Percentiles rank a stretch among this genome's conserved stretches.
Conservation (phyloP, 2,113 vertebrate genomes). For the Columba livia region DNA sequence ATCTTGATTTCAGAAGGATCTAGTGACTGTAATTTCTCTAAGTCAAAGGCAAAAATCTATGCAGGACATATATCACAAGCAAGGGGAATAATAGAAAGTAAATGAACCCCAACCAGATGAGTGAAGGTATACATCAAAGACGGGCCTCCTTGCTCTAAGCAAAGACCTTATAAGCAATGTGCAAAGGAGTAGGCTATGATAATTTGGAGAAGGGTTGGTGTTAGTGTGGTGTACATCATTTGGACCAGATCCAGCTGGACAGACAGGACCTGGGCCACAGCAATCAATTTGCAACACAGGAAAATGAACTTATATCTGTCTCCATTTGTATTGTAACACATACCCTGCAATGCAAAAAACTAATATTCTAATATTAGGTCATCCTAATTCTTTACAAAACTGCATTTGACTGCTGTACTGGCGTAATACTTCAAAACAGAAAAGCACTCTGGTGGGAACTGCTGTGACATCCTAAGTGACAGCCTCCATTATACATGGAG, state of each 20-base stretch:
- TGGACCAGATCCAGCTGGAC: not conserved
- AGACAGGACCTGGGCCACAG: not conserved
- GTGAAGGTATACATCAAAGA: not conserved
- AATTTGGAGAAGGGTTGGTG: not conserved
- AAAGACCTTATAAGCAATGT: not conserved
- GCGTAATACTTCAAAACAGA: not conserved
- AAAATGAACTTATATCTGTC: not conserved
- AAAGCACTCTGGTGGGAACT: not conserved
- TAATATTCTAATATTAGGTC: not conserved
- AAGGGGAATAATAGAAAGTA: not conserved
- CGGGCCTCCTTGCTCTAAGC: not conserved
- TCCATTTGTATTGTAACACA: not conserved
- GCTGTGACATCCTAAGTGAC: not conserved
- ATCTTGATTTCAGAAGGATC: not conserved
- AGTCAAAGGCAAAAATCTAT: not conserved
- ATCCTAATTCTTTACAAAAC: not conserved
- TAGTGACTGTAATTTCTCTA: not conserved
- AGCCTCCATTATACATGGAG: not conserved
- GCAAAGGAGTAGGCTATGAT: not conserved
- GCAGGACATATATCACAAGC: accelerated
- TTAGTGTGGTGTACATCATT: not conserved
- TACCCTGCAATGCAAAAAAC: not conserved
- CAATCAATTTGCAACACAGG: not conserved
- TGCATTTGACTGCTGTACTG: not conserved
- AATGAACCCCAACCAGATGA: not conserved